These are phyloP conservation scores for Recurvirostra avosetta DNA, from an alignment of 2,113 vertebrate species.

Conservation along the genomic window DNA sequence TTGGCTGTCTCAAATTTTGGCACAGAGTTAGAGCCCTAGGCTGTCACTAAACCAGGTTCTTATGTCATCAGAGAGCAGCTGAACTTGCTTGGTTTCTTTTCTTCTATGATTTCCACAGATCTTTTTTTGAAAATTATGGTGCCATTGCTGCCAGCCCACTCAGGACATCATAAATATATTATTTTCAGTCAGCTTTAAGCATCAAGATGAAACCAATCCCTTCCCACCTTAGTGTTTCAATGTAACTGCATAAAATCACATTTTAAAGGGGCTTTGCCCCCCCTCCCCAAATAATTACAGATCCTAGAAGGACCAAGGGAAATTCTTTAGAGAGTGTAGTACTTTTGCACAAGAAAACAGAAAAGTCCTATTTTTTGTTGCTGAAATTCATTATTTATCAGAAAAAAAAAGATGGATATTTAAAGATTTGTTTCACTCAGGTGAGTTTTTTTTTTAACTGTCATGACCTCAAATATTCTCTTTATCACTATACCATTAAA, in stretches of 20 bases:
- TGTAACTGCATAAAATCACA: neutral
- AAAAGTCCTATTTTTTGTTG: neutral
- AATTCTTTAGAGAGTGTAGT: neutral
- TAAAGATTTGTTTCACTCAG: neutral
- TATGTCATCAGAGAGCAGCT: too few relatives aligned
- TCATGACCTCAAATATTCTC: neutral
- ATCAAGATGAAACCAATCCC: neutral
- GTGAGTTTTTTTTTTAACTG: neutral
- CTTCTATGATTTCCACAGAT: neutral
- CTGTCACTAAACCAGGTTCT: neutral
- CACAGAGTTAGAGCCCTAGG: neutral
- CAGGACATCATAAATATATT: neutral
- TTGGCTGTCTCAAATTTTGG: neutral
- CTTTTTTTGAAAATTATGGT: neutral
- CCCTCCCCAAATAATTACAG: neutral
- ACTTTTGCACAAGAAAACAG: neutral
- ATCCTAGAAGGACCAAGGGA: neutral
- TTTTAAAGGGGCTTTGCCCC: neutral
- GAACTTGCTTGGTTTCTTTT: neutral
- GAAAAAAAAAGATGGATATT: neutral
- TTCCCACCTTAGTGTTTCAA: neutral
- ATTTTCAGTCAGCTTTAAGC: neutral
- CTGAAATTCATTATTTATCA: neutral
- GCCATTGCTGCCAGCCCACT: neutral
- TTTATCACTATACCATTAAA: neutral